Evolutionary conservation across 1,140 invertebrate genomes (phyloP).

Genomic region (Danaus melanippus): DNA sequence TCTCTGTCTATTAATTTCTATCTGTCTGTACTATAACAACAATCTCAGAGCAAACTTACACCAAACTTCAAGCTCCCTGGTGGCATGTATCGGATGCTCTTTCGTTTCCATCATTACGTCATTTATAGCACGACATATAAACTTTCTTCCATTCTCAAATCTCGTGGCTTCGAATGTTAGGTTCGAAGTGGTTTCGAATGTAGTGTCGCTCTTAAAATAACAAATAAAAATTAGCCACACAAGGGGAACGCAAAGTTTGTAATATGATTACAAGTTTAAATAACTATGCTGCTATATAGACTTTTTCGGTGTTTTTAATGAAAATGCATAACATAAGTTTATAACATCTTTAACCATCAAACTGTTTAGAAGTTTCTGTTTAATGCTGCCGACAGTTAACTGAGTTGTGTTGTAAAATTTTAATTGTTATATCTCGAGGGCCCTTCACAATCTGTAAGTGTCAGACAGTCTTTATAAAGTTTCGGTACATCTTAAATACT

Average conservation of each 20-base stretch:
- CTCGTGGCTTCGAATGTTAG: slow-evolving; percentile 84
- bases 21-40: background rate
- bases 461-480: slow-evolving; percentile 34
- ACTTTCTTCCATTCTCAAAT: slow-evolving; percentile 84
- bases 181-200: slow-evolving; percentile 83
- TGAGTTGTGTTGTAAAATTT: slow-evolving; percentile 28
- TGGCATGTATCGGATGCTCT: slow-evolving; percentile 80
- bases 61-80: slow-evolving; percentile 81
- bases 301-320: too few species aligned
- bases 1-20: too few species aligned
- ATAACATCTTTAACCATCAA: slow-evolving; percentile 3
- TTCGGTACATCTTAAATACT: slow-evolving; percentile 20
- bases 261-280: too few species aligned
- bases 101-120: slow-evolving; percentile 80
- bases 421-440: slow-evolving; percentile 26
- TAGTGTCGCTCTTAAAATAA: slow-evolving; percentile 75
- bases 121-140: slow-evolving; percentile 87
- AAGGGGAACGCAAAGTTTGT: too few species aligned
- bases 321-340: too few species aligned
- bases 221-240: background rate
- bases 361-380: slow-evolving; percentile 11
- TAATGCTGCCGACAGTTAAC: slow-evolving; percentile 11
- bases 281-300: too few species aligned
- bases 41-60: slow-evolving; percentile 77
- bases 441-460: slow-evolving; percentile 28